phyloP scores from a whole-genome alignment of 2,113 vertebrate species.

The Puffinus mauretanicus region DNA sequence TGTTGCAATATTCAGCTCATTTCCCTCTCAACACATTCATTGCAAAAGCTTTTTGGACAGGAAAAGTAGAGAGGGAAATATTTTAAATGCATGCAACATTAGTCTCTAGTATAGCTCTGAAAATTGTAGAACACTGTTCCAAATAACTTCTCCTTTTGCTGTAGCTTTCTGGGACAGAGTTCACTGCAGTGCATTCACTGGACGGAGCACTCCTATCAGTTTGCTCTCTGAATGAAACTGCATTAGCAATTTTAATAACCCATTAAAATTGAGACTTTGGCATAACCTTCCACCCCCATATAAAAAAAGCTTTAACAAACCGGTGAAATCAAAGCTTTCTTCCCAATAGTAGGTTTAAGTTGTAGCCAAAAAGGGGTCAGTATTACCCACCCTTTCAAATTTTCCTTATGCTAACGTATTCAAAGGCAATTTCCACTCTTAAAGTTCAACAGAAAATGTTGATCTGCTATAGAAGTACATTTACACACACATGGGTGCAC shows the following conservation, averaged over 20 bases:
- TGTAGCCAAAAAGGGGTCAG: not conserved
- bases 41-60: slow-evolving; percentile 15
- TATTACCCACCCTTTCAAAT: not conserved
- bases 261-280: not conserved
- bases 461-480: not conserved
- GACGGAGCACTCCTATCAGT: not conserved
- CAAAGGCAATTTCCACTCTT: not conserved
- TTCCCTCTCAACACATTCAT: slow-evolving; percentile 32
- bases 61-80: not conserved
- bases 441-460: not conserved
- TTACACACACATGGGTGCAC: not conserved
- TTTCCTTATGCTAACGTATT: not conserved
- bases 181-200: not conserved
- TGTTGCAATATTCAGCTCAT: slow-evolving; percentile 23
- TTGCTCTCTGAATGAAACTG: not conserved
- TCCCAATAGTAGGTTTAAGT: not conserved
- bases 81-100: not conserved
- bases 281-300: not conserved
- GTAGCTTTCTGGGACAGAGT: not conserved
- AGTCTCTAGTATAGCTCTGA: not conserved
- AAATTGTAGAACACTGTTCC: not conserved
- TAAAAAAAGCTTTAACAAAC: slow-evolving; percentile 6
- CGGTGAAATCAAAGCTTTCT: slow-evolving; percentile 1
- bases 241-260: not conserved
- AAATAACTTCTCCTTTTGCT: not conserved